Evolutionary conservation across 2,888 invertebrate genomes (phyloP).

Genomic region (Ophioninae sp.): DNA sequence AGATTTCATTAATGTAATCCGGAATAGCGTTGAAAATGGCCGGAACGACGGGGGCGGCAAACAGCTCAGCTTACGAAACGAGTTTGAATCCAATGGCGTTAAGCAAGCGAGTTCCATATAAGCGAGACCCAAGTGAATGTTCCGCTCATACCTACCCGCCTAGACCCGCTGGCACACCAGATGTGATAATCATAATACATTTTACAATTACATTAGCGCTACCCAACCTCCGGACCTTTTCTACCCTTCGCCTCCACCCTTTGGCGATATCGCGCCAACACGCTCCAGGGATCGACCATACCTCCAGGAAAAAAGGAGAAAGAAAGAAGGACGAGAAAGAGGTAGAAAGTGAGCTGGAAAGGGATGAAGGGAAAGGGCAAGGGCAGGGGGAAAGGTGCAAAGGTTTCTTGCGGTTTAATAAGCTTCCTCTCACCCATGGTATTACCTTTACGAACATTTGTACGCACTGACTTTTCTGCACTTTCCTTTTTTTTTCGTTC

Average conservation of each 20-base stretch:
- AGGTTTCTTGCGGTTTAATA: conserved; percentile 61
- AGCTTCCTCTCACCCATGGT: conserved; percentile 47
- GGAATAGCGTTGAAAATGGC: conserved; percentile 31
- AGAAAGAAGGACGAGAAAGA: not conserved
- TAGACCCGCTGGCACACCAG: conserved; percentile 16
- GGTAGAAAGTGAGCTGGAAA: not conserved
- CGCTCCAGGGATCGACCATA: conserved; percentile 15
- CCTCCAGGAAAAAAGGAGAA: not conserved
- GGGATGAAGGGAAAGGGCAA: not conserved
- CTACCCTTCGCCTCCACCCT: not conserved
- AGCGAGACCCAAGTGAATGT: conserved; percentile 49
- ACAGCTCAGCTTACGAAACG: conserved; percentile 25
- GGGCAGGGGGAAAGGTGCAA: not conserved
- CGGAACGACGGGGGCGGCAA: conserved; percentile 15
- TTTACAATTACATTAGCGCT: conserved; percentile 64
- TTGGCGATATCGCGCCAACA: conserved; percentile 13
- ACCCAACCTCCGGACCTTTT: not conserved
- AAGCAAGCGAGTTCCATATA: conserved; percentile 1
- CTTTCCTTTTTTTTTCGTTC: conserved; percentile 7
- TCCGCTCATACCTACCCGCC: conserved; percentile 26
- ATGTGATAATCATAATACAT: conserved; percentile 64
- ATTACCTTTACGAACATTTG: conserved; percentile 25
- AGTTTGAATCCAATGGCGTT: conserved; percentile 22
- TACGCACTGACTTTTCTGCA: conserved; percentile 25
- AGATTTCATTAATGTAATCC: conserved; percentile 44